Conservation (phyloP, 2,113 vertebrate genomes). For the Promerops cafer region DNA sequence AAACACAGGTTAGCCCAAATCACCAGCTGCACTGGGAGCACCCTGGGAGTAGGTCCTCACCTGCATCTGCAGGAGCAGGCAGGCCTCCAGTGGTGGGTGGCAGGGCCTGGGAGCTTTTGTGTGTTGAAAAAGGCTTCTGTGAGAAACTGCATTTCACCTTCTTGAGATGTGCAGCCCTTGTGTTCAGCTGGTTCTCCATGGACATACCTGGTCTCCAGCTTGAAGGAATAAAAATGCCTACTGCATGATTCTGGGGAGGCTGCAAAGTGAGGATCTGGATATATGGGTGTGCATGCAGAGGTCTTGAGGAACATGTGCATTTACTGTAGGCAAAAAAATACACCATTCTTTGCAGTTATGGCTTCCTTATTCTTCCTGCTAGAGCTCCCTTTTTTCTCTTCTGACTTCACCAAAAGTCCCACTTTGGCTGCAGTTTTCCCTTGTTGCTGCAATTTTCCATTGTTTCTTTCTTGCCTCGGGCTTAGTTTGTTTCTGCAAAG, state of each 20-base stretch:
- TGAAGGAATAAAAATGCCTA: background rate
- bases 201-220: background rate
- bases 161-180: background rate
- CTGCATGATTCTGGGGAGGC: background rate
- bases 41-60: background rate
- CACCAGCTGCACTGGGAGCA: background rate
- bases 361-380: background rate
- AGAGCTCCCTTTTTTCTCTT: background rate
- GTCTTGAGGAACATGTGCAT: background rate
- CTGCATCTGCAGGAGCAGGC: background rate
- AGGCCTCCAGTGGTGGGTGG: background rate
- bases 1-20: background rate
- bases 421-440: background rate
- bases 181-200: background rate
- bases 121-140: background rate
- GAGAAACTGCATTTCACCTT: background rate
- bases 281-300: accelerated
- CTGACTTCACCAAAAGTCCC: background rate
- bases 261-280: background rate
- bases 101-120: background rate
- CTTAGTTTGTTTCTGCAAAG: background rate
- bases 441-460: background rate
- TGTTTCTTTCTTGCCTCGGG: background rate
- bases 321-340: background rate
- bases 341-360: background rate